Conservation (phyloP, 2,797 vertebrate genomes). For the Cyclopterus lumpus region DNA sequence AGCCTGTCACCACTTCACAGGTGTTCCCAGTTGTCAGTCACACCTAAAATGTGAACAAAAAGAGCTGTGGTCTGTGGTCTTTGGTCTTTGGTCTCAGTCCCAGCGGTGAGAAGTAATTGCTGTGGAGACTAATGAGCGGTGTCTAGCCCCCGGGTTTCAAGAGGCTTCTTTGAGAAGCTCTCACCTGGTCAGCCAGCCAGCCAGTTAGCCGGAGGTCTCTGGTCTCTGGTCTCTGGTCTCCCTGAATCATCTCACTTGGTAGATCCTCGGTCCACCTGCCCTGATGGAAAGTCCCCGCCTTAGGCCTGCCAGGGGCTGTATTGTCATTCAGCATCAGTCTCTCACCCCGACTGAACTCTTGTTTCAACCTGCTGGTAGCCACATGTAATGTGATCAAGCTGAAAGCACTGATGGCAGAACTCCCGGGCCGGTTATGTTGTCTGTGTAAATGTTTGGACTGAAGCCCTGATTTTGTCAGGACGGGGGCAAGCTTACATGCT, state of each 20-base stretch:
- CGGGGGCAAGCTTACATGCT: constrained; percentile 31
- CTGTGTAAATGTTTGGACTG: neutral
- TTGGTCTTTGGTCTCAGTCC: constrained; percentile 19
- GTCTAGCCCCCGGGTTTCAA: constrained; percentile 36
- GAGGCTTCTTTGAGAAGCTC: constrained; percentile 30
- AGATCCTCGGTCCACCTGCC: constrained; percentile 25
- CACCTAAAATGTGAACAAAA: constrained; percentile 9
- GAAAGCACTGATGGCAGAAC: constrained; percentile 39
- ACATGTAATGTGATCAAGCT: constrained; percentile 58
- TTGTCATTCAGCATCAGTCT: constrained; percentile 43
- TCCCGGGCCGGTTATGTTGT: constrained; percentile 14
- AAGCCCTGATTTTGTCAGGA: constrained; percentile 34
- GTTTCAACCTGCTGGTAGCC: constrained; percentile 39
- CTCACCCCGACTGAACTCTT: constrained; percentile 47
- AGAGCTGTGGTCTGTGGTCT: neutral
- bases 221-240: constrained; percentile 49
- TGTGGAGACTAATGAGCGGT: constrained; percentile 25
- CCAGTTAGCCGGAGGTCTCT: constrained; percentile 32
- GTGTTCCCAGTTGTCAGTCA: constrained; percentile 35
- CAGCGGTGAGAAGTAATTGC: constrained; percentile 36
- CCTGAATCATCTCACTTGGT: constrained; percentile 32
- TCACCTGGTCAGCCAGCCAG: constrained; percentile 35
- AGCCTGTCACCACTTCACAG: constrained; percentile 7
- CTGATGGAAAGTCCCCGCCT: constrained; percentile 35
- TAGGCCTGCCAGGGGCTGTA: constrained; percentile 43